Conservation (phyloP, 2,888 invertebrate genomes). For the Charanyca ferruginea region DNA sequence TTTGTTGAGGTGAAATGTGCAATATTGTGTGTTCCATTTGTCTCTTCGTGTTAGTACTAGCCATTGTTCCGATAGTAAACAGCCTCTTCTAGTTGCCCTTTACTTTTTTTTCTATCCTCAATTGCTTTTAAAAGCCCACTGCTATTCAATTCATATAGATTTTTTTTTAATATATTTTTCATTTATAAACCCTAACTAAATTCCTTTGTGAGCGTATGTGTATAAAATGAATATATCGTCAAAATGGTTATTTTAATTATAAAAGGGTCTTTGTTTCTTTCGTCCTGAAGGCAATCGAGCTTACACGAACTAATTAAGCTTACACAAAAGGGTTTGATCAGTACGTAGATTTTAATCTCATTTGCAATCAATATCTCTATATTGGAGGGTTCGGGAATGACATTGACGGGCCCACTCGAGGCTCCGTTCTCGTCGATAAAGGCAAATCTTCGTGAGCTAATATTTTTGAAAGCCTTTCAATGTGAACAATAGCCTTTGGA, state of each 20-base stretch:
- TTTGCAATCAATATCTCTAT: constrained; percentile 73
- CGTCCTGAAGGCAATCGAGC: constrained; percentile 48
- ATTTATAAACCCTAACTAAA: constrained; percentile 10
- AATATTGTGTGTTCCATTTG: constrained; percentile 74
- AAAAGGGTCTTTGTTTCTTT: constrained; percentile 46
- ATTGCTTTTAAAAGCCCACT: constrained; percentile 25
- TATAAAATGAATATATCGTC: constrained; percentile 15
- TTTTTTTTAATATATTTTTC: constrained; percentile 1
- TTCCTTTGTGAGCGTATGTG: constrained; percentile 5
- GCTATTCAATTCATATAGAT: constrained; percentile 26
- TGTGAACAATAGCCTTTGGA: constrained; percentile 69
- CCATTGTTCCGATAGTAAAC: constrained; percentile 59
- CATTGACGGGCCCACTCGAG: constrained; percentile 69
- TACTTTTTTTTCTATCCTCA: constrained; percentile 43
- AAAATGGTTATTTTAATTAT: constrained; percentile 39
- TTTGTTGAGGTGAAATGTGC: constrained; percentile 78
- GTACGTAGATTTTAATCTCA: constrained; percentile 72
- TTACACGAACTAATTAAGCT: constrained; percentile 63
- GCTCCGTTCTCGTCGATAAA: constrained; percentile 60
- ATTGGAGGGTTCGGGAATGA: constrained; percentile 65
- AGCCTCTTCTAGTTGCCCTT: constrained; percentile 32
- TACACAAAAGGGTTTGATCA: constrained; percentile 68
- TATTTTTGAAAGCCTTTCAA: constrained; percentile 73
- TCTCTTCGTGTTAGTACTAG: constrained; percentile 65
- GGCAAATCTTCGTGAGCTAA: constrained; percentile 71